Evolutionary conservation across 2,888 invertebrate species (phyloP), one percentile per base, ranked within the genome.

Genomic region (Sesia apiformis): DNA sequence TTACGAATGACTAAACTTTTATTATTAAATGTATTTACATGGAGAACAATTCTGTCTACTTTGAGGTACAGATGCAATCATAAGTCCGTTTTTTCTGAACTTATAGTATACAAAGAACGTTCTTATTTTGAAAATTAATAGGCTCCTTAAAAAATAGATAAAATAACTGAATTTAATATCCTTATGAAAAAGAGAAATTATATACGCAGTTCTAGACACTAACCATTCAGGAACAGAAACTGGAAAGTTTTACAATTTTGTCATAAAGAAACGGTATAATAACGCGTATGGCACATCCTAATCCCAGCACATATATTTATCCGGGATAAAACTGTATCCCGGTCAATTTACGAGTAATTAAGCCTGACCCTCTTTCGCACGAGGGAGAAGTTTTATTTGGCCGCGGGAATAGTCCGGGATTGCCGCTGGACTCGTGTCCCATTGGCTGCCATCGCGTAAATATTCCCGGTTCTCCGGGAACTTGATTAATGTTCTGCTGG

Each of bases 271-370:
- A 23, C 23, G 23, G 23, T 23, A 23, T 23, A 23, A 23, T 23
- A 23, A 23, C 23, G 23, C 42, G 7, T 50, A 75, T 72, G 74
- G 76, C 76, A 79, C 76, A 65, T 74, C 73, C 73, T 81, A 80
- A 82, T 76, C 72, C 78, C 63, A 63, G 58, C 68, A 67, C 72
- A 75, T 74, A 76, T 75, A 76, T 83, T 78, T 77, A 79, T 76
- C 72, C 69, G 60, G 76, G 79, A 82, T 83, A 83, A 81, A 78
- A 81, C 79, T 77, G 75, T 74, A 79, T 76, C 78, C 81, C 76
- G 80, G 84, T 84, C 88, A 85, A 88, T 89, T 88, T 85, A 88
- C 86, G 88, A 84, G 87, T 88, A 89, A 89, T 89, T 89, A 88
- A 88, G 83, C 69, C 79, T 80, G 83, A 84, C 88, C 89, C 88